Percentiles rank a stretch among this genome's conserved stretches.
Evolutionary conservation across 2,888 invertebrate genomes (phyloP).

Genomic region (Drosophila siamana): DNA sequence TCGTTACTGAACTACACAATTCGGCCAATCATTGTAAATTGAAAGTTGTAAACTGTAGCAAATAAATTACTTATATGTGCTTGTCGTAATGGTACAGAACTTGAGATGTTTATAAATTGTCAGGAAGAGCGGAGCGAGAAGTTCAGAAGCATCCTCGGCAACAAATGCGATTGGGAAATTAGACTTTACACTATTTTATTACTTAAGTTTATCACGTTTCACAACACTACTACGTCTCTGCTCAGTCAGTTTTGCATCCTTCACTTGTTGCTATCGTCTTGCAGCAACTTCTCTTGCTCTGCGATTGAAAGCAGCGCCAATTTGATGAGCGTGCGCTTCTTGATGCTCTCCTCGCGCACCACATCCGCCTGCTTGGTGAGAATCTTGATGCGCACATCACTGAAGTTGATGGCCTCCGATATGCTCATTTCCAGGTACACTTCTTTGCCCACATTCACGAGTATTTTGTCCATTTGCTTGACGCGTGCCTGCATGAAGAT

Average conservation of each 20-base stretch:
- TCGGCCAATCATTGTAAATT: slow-evolving; percentile 65
- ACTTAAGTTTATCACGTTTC: background rate
- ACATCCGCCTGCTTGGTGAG: slow-evolving; percentile 88
- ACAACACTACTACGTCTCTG: background rate
- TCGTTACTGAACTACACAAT: slow-evolving; percentile 12
- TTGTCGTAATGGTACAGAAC: slow-evolving; percentile 5
- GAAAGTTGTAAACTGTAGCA: slow-evolving; percentile 54
- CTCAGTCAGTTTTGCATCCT: background rate
- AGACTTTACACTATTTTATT: slow-evolving; percentile 5
- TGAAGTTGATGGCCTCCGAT: slow-evolving; percentile 90
- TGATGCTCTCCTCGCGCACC: slow-evolving; percentile 89
- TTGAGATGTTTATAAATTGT: background rate
- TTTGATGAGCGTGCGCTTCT: slow-evolving; percentile 92
- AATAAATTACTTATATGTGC: slow-evolving; percentile 41
- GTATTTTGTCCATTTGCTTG: slow-evolving; percentile 87
- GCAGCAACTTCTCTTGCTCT: slow-evolving; percentile 86
- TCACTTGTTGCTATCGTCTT: slow-evolving; percentile 3
- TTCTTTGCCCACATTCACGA: slow-evolving; percentile 91
- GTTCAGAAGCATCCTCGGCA: too few relatives aligned
- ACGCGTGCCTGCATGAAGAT: slow-evolving; percentile 91
- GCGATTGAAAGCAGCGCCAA: slow-evolving; percentile 90
- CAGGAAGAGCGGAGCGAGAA: too few relatives aligned
- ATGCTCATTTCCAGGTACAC: slow-evolving; percentile 90
- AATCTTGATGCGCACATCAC: slow-evolving; percentile 89
- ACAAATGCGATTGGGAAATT: background rate